Conservation (phyloP, 2,113 vertebrate genomes). For the Hippocampus barbouri region DNA sequence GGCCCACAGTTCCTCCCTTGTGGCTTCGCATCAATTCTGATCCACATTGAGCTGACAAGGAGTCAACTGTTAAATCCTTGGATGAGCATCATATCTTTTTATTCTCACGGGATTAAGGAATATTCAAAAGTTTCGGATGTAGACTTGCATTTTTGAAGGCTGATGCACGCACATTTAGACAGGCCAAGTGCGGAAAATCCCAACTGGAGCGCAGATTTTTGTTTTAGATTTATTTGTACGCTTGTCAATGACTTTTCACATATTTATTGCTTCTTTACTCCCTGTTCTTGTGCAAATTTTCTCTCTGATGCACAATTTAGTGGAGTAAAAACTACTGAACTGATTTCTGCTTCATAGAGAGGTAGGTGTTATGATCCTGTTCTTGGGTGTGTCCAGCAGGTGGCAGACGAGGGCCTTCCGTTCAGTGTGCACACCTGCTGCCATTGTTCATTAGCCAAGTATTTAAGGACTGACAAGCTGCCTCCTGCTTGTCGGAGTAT, state of each 20-base stretch:
- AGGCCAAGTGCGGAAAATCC: conserved; percentile 23
- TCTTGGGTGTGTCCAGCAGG: too few species aligned
- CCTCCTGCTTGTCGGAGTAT: too few species aligned
- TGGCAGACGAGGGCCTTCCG: too few species aligned
- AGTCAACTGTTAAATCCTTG: background rate
- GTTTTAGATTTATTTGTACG: conserved; percentile 7
- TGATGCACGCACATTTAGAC: conserved; percentile 7
- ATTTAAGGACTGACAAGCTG: too few species aligned
- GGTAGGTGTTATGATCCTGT: too few species aligned
- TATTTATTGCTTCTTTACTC: background rate
- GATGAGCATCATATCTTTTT: conserved; percentile 12
- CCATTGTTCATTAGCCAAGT: too few species aligned
- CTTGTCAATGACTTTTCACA: conserved; percentile 6
- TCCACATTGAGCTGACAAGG: conserved; percentile 8
- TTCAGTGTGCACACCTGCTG: too few species aligned
- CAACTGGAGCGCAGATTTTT: conserved; percentile 34
- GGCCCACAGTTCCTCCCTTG: conserved; percentile 15
- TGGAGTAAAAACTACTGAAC: too few species aligned
- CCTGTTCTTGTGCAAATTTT: too few species aligned
- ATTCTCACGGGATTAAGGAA: conserved; percentile 13
- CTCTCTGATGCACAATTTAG: too few species aligned
- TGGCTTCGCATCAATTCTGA: conserved; percentile 20
- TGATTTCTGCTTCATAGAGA: too few species aligned
- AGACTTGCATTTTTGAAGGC: conserved; percentile 5
- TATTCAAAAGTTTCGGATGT: conserved; percentile 1